phyloP scores from a whole-genome alignment of 2,888 invertebrate genomes.

The Scaptomyza parva region DNA sequence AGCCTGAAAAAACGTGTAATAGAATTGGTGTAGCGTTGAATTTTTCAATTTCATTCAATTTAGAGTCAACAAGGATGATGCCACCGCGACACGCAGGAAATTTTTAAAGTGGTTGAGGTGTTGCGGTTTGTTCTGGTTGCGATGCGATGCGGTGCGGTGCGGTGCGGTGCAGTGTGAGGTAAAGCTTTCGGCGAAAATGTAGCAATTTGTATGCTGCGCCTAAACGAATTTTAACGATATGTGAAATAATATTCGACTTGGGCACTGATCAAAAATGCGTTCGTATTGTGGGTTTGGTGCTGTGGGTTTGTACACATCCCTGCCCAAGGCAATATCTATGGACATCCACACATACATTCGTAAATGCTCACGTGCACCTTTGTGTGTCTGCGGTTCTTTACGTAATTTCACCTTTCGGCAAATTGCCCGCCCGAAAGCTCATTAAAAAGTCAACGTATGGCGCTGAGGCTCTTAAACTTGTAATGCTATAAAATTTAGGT shows the following conservation, averaged over 20 bases:
- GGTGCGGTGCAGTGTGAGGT: neutral
- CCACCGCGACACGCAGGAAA: slow-evolving; percentile 57
- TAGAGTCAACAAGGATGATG: slow-evolving; percentile 62
- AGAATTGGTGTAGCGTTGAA: slow-evolving; percentile 79
- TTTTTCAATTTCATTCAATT: slow-evolving; percentile 84
- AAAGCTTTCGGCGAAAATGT: slow-evolving; percentile 72
- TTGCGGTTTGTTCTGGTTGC: slow-evolving; percentile 17
- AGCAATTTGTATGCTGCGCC: slow-evolving; percentile 82
- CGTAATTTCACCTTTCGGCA: slow-evolving; percentile 69
- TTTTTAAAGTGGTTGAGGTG: slow-evolving; percentile 50
- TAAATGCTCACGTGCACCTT: slow-evolving; percentile 1
- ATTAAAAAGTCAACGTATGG: slow-evolving; percentile 78
- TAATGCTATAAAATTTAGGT: slow-evolving; percentile 42
- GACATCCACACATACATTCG: neutral
- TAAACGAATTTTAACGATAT: slow-evolving; percentile 83
- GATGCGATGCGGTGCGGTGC: neutral
- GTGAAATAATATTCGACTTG: slow-evolving; percentile 80
- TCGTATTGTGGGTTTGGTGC: slow-evolving; percentile 26
- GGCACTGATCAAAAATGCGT: slow-evolving; percentile 73
- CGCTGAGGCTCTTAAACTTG: slow-evolving; percentile 67
- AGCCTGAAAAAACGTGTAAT: slow-evolving; percentile 75
- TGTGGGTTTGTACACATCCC: neutral
- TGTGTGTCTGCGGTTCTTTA: slow-evolving; percentile 29
- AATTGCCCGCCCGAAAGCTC: slow-evolving; percentile 75
- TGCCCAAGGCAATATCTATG: neutral